Evolutionary conservation across 2,113 vertebrate genomes (phyloP), one percentile per base, ranked within the genome.

Genomic region (Chlorocebus sabaeus): DNA sequence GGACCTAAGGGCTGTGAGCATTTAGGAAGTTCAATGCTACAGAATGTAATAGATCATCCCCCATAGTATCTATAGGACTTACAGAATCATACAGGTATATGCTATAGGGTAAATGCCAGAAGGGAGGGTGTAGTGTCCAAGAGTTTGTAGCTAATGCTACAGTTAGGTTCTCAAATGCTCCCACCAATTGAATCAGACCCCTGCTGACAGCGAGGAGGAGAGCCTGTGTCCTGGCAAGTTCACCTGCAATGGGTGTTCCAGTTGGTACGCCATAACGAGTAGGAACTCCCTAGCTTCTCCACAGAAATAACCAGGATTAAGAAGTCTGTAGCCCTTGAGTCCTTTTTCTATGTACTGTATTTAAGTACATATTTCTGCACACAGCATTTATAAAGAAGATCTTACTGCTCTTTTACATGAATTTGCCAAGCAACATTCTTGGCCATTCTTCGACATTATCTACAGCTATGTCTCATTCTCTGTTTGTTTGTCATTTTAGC

Each of bases 391-490:
- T 18, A 67, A 79, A 48, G 57, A 14, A 50, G 38, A 14, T 32
- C 25, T 27, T n/a, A 11, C 2, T 20, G 48, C 61, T n/a, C 0
- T 20, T 17, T 38, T 2, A 35, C 0, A 0, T 13, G 38, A 18
- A 32, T 48, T 48, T 12, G 13, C 57, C 45, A 11, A 18, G 38
- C 40, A 0, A 8, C 25, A 1, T 0, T n/a, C 92, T 17, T 2
- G 4, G 57, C 57, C 27, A 1, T 3, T 13, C 25, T 27, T 20
- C 48, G 5, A 10, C 40, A 1, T 4, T 13, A 6, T 40, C 73
- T 8, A 20, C 0, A 17, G 57, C 38, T 1, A 0, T 0, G 0
- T 20, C 57, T n/a, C 64, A 4, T 38, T 4, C 8, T 22, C 25
- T 30, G 23, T 73, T 22, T 52, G 52, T 55, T 55, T 55, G 18